phyloP scores from a whole-genome alignment of 2,797 vertebrate species.

The Xenentodon cancila region DNA sequence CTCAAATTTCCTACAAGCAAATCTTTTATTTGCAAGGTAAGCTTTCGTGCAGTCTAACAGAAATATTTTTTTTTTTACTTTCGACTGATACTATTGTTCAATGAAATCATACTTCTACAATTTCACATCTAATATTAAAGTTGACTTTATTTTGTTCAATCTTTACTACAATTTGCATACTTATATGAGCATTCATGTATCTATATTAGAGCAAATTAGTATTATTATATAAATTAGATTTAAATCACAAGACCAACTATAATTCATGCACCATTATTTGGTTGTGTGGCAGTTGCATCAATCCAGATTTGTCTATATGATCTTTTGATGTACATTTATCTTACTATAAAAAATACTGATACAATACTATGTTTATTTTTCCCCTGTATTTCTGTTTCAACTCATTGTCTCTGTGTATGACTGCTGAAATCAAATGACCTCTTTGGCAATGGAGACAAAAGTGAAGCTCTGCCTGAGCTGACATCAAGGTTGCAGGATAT shows the following conservation, averaged over 20 bases:
- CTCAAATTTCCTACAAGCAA: background rate
- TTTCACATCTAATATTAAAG: background rate
- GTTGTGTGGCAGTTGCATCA: too few species aligned
- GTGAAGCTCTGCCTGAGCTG: slow-evolving; percentile 33
- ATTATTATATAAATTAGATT: too few species aligned
- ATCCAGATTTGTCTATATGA: background rate
- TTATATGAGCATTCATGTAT: too few species aligned
- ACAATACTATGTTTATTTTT: background rate
- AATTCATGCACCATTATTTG: too few species aligned
- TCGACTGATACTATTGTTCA: background rate
- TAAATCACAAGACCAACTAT: too few species aligned
- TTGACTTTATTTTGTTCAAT: background rate
- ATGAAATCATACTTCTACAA: background rate
- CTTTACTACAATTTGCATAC: background rate
- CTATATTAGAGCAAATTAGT: too few species aligned
- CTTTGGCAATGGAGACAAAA: slow-evolving; percentile 6
- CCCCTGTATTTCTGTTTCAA: background rate
- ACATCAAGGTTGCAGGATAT: slow-evolving; percentile 39
- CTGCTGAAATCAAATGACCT: slow-evolving; percentile 13
- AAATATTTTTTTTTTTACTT: background rate
- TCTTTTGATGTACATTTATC: background rate
- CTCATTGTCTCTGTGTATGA: background rate
- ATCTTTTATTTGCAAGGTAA: too few species aligned
- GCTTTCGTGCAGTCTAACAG: too few species aligned
- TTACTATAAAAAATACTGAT: background rate